Conservation (phyloP, 2,797 vertebrate genomes). For the Lates japonicus region DNA sequence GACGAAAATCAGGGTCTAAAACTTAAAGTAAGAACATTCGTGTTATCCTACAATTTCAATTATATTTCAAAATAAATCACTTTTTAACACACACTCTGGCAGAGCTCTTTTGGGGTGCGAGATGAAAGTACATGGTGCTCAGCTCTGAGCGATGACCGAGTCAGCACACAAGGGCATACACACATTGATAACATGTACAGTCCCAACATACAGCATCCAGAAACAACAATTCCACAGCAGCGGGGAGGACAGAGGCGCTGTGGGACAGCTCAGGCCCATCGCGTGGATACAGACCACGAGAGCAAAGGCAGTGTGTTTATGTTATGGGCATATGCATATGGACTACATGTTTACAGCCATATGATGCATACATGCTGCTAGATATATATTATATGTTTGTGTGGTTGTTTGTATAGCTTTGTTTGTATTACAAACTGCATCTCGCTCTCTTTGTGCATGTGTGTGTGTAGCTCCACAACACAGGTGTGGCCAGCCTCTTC, state of each 20-base stretch:
- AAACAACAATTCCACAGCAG: constrained; percentile 32
- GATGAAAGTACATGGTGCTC: constrained; percentile 40
- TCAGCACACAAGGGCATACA: constrained; percentile 60
- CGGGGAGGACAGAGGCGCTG: constrained; percentile 44
- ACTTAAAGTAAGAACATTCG: background rate
- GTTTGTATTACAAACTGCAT: constrained; percentile 70
- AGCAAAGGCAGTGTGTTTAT: constrained; percentile 73
- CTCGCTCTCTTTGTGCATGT: constrained; percentile 43
- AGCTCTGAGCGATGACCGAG: constrained; percentile 23
- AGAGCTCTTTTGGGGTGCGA: constrained; percentile 30
- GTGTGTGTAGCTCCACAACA: constrained; percentile 33
- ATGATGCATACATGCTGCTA: constrained; percentile 72
- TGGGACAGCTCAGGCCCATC: constrained; percentile 47
- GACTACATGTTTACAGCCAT: constrained; percentile 69
- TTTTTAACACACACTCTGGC: background rate
- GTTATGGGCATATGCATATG: constrained; percentile 68
- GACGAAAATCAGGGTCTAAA: constrained; percentile 15
- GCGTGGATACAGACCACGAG: constrained; percentile 72
- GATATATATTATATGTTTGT: constrained; percentile 59
- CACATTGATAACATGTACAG: constrained; percentile 36
- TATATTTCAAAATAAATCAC: background rate
- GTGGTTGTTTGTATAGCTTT: constrained; percentile 71
- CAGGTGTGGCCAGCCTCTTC: constrained; percentile 71
- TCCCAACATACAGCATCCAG: constrained; percentile 64
- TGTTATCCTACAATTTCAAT: constrained; percentile 9